A percentile compares a stretch with the other conserved stretches of the same genome.
phyloP scores from a whole-genome alignment of 2,888 invertebrate species.

The Tridacna crocea region DNA sequence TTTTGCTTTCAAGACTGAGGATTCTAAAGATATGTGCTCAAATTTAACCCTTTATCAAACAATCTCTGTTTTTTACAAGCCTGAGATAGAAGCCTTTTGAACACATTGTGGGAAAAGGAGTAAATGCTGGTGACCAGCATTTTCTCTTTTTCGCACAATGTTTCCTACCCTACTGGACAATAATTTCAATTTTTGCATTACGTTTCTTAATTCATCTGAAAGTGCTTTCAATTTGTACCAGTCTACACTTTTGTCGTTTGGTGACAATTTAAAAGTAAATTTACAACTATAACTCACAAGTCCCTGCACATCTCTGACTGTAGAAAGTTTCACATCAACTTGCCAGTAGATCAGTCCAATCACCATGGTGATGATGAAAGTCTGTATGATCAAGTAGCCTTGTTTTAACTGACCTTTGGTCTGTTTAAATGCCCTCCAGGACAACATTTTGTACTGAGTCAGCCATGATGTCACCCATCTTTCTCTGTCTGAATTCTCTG shows the following conservation, averaged over 20 bases:
- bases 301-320: constrained; percentile 91
- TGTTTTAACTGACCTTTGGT: constrained; percentile 91
- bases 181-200: neutral
- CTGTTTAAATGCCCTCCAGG: constrained; percentile 87
- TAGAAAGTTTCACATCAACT: constrained; percentile 89
- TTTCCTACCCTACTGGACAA: too few relatives aligned
- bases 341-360: constrained; percentile 92
- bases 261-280: neutral
- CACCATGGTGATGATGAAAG: constrained; percentile 85
- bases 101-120: too few relatives aligned
- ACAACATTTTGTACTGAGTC: constrained; percentile 90
- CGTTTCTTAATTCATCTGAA: too few relatives aligned
- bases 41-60: too few relatives aligned
- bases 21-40: too few relatives aligned
- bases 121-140: too few relatives aligned
- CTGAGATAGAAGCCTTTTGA: too few relatives aligned
- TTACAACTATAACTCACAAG: constrained; percentile 84
- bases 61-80: too few relatives aligned
- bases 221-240: too few relatives aligned
- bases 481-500: constrained; percentile 12
- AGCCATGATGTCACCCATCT: constrained; percentile 91
- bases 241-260: too few relatives aligned
- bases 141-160: too few relatives aligned
- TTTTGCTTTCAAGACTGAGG: too few relatives aligned
- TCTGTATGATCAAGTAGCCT: constrained; percentile 91